Evolutionary conservation across 2,888 invertebrate species (phyloP), one percentile per base, ranked within the genome.

Genomic region (Parnassius orleans): DNA sequence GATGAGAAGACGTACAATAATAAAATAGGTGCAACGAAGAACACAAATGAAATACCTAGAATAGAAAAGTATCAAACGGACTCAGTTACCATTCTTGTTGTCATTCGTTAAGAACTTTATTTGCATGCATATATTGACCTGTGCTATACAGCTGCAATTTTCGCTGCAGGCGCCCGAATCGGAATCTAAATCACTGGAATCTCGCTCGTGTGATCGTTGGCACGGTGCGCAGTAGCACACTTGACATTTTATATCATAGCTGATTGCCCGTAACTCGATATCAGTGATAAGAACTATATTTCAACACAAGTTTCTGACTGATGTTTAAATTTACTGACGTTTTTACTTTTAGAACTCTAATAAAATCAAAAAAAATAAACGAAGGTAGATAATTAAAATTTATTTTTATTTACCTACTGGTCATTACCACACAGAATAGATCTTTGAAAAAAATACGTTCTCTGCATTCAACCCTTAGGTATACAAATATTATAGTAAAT

Each of bases 261-360:
- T 79, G 82, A 84, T 84, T 80, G 80, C 78, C 81, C 78, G 81
- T 81, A 81, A 80, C 78, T 80, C 77, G 75, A 70, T 77, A 77
- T 73, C 78, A 78, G 74, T 83, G 83, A 84, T 84, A 84, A 81
- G 80, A 76, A 81, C 78, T 80, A 74, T 79, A 76, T 74, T 78
- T 80, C 78, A 77, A 81, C 81, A 76, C 76, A 52, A 56, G 41
- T 42, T 51, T 42, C 42, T 12, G 60, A 59, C 47, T 51, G 12
- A 5, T 9, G 3, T 43, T 51, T 51, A 46, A 11, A 7, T 33
- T 33, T 33, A 33, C 33, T 33, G 33, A 33, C 7, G 7, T 33
- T 33, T 33, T 33, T 33, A 33, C 33, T 33, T 33, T 33, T 7
- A 33, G 7, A 33, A 33, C 7, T 33, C 33, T 33, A 33, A 33